These are phyloP conservation scores for Palaemon carinicauda DNA, from an alignment of 1,140 invertebrate species.

Conservation along the genomic window DNA sequence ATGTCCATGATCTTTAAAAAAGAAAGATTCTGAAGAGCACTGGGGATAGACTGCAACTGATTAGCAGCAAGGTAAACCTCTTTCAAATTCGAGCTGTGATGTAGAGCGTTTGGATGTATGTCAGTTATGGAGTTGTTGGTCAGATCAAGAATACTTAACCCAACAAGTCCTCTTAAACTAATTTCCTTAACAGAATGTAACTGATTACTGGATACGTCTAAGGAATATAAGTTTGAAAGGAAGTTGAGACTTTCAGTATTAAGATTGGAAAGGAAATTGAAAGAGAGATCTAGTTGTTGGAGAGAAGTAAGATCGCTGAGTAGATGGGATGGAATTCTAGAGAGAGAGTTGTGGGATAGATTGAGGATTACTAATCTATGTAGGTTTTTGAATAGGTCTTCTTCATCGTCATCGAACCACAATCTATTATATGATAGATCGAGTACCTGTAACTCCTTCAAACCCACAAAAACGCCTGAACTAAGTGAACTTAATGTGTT, in stretches of 20 bases:
- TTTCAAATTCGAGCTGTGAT: slow-evolving; percentile 82
- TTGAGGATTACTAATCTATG: slow-evolving; percentile 86
- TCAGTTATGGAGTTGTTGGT: slow-evolving; percentile 83
- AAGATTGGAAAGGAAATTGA: slow-evolving; percentile 82
- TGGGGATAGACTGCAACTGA: slow-evolving; percentile 78
- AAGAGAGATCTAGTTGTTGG: slow-evolving; percentile 84
- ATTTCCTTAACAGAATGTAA: slow-evolving; percentile 75
- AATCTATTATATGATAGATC: slow-evolving; percentile 81
- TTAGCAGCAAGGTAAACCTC: slow-evolving; percentile 89
- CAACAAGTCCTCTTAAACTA: slow-evolving; percentile 75
- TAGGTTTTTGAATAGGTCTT: slow-evolving; percentile 80
- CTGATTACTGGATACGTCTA: slow-evolving; percentile 86
- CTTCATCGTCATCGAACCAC: slow-evolving; percentile 83
- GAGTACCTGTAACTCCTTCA: slow-evolving; percentile 79
- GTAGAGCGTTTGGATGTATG: slow-evolving; percentile 81
- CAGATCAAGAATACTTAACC: slow-evolving; percentile 78
- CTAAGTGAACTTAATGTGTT: slow-evolving; percentile 80
- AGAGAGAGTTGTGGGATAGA: slow-evolving; percentile 85
- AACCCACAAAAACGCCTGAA: slow-evolving; percentile 76
- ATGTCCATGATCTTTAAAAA: slow-evolving; percentile 86
- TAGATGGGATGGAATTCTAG: slow-evolving; percentile 83
- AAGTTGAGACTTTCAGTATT: slow-evolving; percentile 86
- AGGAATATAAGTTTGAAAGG: slow-evolving; percentile 84
- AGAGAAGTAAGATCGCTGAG: slow-evolving; percentile 84
- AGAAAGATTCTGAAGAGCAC: slow-evolving; percentile 83